Evolutionary conservation across 2,888 invertebrate genomes (phyloP), one percentile per base, ranked within the genome.

Genomic region (Tetragonula carbonaria): DNA sequence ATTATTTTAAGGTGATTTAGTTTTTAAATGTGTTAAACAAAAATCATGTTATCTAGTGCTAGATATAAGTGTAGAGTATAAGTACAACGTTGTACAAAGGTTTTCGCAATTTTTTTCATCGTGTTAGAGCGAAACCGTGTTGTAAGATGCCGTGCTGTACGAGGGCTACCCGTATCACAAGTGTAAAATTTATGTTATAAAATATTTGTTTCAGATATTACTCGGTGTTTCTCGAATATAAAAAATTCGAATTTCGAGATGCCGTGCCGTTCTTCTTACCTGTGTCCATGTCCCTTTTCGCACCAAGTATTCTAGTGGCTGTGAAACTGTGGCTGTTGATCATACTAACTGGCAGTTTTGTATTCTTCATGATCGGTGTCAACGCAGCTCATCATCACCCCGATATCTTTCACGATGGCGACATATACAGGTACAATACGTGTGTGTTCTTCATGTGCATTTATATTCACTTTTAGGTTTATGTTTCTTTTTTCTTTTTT

Each of bases 361-460:
- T 96, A 0, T 97, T 97, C 91, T 95, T 94, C 21, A 88, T 96
- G 2, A 96, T 97, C 79, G 97, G 96, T 2, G 91, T 97, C 1
- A 97, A 96, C 92, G 97, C 97, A 0, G 97, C 96, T 1, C 98
- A 98, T 95, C 97, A 97, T 92, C 97, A 97, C 93, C 97, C 97
- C 1, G 96, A 96, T 55, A 96, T 97, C 80, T 97, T 97, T 90
- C 97, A 97, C 92, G 97, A 97, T 90, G 97, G 97, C 3, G 98
- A 98, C 93, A 94, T 96, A 74, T 95, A 96, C 62, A 95, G 96
- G 97, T 45, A 45, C 45, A 38, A 38, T 38, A 38, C 38, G 38
- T 38, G 28, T 28, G 28, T 28, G 28, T 28, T 28, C 28, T 28
- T 28, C 28, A 28, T 28, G 28, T 2, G 33, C 33, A 33, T 33